phyloP scores from a whole-genome alignment of 2,888 invertebrate genomes.

The Pteria penguin region DNA sequence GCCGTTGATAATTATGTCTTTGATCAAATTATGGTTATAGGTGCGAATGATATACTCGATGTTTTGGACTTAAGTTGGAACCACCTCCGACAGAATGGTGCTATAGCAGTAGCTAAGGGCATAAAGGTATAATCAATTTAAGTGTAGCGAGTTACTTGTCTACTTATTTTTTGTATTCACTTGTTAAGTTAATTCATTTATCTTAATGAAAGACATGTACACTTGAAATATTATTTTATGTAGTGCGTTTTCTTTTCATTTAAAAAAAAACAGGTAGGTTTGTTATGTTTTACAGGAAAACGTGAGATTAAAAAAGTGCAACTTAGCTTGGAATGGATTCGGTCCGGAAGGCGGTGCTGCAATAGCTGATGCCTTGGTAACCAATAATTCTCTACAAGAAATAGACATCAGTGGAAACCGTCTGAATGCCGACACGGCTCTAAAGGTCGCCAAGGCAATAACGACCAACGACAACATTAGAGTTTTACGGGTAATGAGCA shows the following conservation, averaged over 20 bases:
- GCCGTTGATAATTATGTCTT: too few species aligned
- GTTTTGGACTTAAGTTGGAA: conserved; percentile 79
- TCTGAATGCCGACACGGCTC: conserved; percentile 70
- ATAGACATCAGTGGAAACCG: conserved; percentile 78
- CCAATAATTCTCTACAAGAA: conserved; percentile 75
- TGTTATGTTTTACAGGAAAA: conserved; percentile 73
- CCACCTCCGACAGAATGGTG: conserved; percentile 73
- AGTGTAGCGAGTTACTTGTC: too few species aligned
- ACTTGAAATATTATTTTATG: neutral
- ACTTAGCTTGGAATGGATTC: conserved; percentile 79
- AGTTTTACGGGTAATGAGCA: conserved; percentile 70
- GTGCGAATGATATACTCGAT: conserved; percentile 77
- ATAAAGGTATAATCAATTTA: conserved; percentile 66
- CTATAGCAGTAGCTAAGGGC: conserved; percentile 75
- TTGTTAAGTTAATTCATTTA: too few species aligned
- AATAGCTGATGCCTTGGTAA: conserved; percentile 75
- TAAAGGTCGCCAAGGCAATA: conserved; percentile 73
- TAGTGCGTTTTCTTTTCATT: neutral
- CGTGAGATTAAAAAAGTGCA: conserved; percentile 74
- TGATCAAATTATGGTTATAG: conserved; percentile 52
- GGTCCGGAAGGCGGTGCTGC: conserved; percentile 76
- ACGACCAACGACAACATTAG: conserved; percentile 73
- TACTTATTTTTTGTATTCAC: too few species aligned
- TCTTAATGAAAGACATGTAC: too few species aligned
- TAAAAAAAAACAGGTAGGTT: neutral